Conservation (phyloP, 2,888 invertebrate genomes). For the Linnaemya vulpina region DNA sequence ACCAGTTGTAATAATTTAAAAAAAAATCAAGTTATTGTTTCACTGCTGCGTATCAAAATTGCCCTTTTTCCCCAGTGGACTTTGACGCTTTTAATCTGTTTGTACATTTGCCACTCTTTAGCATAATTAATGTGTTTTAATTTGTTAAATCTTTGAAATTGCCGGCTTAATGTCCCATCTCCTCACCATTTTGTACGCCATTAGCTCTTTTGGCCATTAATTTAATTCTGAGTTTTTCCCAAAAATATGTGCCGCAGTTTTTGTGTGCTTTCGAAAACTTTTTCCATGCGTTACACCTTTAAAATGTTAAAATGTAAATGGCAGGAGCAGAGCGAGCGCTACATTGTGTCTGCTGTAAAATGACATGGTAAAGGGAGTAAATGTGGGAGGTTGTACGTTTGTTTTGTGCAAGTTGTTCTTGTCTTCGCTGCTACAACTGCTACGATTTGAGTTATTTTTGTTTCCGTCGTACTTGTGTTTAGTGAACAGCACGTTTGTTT, state of each 20-base stretch:
- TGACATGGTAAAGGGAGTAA: neutral
- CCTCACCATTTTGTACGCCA: neutral
- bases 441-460: neutral
- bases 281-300: constrained; percentile 18
- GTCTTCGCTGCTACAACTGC: neutral
- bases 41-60: neutral
- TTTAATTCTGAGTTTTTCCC: constrained; percentile 8
- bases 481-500: neutral
- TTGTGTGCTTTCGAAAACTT: neutral
- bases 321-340: neutral
- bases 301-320: constrained; percentile 2
- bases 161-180: neutral
- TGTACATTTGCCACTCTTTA: neutral
- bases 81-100: neutral
- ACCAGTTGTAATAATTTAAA: no score
- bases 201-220: constrained; percentile 5
- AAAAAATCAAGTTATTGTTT: no score
- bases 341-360: neutral
- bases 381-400: neutral
- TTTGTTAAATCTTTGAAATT: constrained; percentile 16
- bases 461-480: neutral
- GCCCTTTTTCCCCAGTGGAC: neutral
- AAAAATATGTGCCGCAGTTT: constrained; percentile 15
- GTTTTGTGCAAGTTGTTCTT: neutral
- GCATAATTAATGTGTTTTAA: constrained; percentile 17